These are phyloP conservation scores for Pinctada fucata DNA, from an alignment of 2,888 invertebrate species.

Conservation along the genomic window DNA sequence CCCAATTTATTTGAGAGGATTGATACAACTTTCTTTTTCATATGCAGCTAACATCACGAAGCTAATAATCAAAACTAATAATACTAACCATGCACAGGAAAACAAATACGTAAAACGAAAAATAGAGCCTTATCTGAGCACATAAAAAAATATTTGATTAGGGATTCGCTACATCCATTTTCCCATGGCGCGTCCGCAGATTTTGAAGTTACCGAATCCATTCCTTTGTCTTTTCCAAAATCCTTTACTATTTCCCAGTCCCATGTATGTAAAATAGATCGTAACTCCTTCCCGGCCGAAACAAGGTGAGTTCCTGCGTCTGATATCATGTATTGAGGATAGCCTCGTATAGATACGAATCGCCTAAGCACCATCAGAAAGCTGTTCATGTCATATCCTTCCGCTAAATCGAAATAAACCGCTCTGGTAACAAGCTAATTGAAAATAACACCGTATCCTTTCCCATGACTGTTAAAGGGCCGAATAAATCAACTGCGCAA, in stretches of 20 bases:
- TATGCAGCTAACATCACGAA: too few species aligned
- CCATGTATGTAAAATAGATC: background rate
- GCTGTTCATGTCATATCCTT: slow-evolving; percentile 6
- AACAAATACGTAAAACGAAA: too few species aligned
- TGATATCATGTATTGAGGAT: slow-evolving; percentile 19
- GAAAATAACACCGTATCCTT: slow-evolving; percentile 15
- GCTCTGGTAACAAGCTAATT: slow-evolving; percentile 1
- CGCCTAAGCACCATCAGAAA: slow-evolving; percentile 5
- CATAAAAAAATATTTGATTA: slow-evolving; percentile 13
- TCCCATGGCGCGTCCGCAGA: slow-evolving; percentile 32
- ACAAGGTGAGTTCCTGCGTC: slow-evolving; percentile 22
- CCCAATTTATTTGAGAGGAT: too few species aligned
- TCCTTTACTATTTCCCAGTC: slow-evolving; percentile 9
- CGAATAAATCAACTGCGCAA: slow-evolving; percentile 6
- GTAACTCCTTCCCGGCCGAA: slow-evolving; percentile 11
- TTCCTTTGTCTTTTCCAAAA: slow-evolving; percentile 8
- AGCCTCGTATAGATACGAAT: slow-evolving; percentile 17
- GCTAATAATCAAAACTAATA: too few species aligned
- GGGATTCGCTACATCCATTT: slow-evolving; percentile 23
- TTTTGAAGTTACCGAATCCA: slow-evolving; percentile 7
- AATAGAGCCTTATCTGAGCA: too few species aligned
- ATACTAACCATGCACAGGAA: too few species aligned
- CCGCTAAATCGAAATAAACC: background rate
- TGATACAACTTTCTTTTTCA: too few species aligned
- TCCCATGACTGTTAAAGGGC: slow-evolving; percentile 3